These are phyloP conservation scores for Ophraella communa DNA, from an alignment of 2,888 invertebrate genomes.

Conservation along the genomic window DNA sequence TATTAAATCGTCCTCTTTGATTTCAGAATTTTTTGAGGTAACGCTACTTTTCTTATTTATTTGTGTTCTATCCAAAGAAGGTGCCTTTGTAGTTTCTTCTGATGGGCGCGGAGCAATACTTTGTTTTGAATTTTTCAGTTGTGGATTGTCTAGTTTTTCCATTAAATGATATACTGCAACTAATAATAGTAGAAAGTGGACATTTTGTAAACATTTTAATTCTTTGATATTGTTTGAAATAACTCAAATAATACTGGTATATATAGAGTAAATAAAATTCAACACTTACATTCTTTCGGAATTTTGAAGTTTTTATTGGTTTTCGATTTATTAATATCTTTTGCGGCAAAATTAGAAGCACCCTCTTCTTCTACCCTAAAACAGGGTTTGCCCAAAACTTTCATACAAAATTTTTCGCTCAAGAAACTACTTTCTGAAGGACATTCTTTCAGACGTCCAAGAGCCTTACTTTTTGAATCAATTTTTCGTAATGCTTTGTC, in stretches of 20 bases:
- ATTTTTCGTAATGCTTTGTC: neutral
- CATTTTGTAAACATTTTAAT: neutral
- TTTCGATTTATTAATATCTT: neutral
- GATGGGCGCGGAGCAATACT: neutral
- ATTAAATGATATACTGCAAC: slow-evolving; percentile 10
- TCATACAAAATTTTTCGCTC: slow-evolving; percentile 32
- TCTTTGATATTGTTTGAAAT: neutral
- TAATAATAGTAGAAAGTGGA: neutral
- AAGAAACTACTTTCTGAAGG: slow-evolving; percentile 34
- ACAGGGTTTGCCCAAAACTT: slow-evolving; percentile 33
- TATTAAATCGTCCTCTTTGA: neutral
- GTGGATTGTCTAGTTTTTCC: slow-evolving; percentile 1
- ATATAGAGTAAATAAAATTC: neutral
- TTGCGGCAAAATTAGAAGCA: neutral
- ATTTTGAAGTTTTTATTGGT: neutral
- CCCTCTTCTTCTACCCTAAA: neutral
- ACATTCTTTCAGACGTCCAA: neutral
- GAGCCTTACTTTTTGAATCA: neutral
- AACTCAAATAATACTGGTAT: neutral
- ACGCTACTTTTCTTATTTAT: neutral
- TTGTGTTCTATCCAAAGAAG: neutral
- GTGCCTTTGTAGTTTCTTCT: neutral
- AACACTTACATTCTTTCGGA: neutral
- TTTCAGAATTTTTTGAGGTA: neutral
- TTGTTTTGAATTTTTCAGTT: neutral